A percentile compares a stretch with the other conserved stretches of the same genome.
phyloP scores from a whole-genome alignment of 2,113 vertebrate genomes.

The Holacanthus passer region DNA sequence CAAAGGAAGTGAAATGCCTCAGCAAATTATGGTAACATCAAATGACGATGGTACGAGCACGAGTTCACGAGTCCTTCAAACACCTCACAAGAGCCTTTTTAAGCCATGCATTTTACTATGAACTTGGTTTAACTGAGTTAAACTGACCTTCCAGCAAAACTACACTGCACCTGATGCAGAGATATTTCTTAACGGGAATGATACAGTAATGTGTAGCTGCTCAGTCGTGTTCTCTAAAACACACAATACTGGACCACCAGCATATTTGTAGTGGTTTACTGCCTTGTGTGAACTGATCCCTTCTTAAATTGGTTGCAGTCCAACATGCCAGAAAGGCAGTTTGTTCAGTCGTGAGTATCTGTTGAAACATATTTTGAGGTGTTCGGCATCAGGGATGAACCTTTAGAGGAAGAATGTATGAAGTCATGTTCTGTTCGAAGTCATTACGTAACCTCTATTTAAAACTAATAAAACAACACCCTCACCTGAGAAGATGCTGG shows the following conservation, averaged over 20 bases:
- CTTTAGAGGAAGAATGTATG: conserved; percentile 33
- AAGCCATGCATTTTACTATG: not conserved
- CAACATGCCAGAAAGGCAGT: conserved; percentile 27
- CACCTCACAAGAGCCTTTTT: not conserved
- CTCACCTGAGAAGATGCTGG: not conserved
- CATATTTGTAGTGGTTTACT: conserved; percentile 31
- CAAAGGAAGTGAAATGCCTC: not conserved
- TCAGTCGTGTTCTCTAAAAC: not conserved
- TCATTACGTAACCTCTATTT: not conserved
- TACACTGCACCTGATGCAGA: not conserved
- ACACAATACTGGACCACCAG: conserved; percentile 13
- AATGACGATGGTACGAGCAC: not conserved
- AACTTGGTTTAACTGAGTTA: not conserved
- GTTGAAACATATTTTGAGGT: not conserved
- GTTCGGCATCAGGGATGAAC: not conserved
- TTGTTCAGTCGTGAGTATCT: conserved; percentile 31
- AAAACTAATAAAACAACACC: not conserved
- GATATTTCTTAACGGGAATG: not conserved
- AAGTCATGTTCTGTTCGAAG: not conserved
- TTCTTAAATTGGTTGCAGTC: not conserved
- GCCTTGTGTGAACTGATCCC: not conserved
- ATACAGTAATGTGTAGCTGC: not conserved
- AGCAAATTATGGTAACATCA: not conserved
- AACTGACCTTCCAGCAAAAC: not conserved
- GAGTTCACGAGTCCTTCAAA: not conserved